phyloP scores from a whole-genome alignment of 2,797 vertebrate genomes.

The Echiichthys vipera region DNA sequence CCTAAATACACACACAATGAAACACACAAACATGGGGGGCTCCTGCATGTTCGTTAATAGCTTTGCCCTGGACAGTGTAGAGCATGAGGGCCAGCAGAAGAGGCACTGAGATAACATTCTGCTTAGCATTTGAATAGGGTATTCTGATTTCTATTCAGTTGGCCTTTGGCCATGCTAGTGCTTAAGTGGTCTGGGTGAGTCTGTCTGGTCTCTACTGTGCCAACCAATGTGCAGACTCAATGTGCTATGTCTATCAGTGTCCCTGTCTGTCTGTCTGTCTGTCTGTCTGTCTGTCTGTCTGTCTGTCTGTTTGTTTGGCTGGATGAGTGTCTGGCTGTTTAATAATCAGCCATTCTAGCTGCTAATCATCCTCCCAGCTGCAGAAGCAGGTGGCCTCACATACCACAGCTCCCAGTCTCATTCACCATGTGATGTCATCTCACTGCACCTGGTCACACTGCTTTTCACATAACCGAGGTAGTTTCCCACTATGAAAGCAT shows the following conservation, averaged over 20 bases:
- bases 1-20: slow-evolving; percentile 34
- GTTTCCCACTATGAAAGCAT: slow-evolving; percentile 32
- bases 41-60: slow-evolving; percentile 74
- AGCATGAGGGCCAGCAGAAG: slow-evolving; percentile 75
- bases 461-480: slow-evolving; percentile 42
- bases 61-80: slow-evolving; percentile 82
- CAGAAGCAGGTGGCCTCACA: slow-evolving; percentile 79
- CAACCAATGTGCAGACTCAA: slow-evolving; percentile 69
- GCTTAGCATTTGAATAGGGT: slow-evolving; percentile 85
- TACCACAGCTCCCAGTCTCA: slow-evolving; percentile 69
- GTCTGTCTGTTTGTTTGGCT: slow-evolving; percentile 66
- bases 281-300: slow-evolving; percentile 64
- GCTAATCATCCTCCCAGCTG: slow-evolving; percentile 78
- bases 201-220: slow-evolving; percentile 62
- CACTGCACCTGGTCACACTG: slow-evolving; percentile 67
- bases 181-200: slow-evolving; percentile 74
- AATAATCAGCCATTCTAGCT: slow-evolving; percentile 72
- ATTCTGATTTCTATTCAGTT: slow-evolving; percentile 79
- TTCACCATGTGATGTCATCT: slow-evolving; percentile 76
- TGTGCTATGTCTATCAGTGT: slow-evolving; percentile 71
- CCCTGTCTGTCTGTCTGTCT: slow-evolving; percentile 57
- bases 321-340: slow-evolving; percentile 61
- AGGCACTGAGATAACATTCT: slow-evolving; percentile 82
- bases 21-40: slow-evolving; percentile 45
- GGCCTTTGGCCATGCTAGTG: slow-evolving; percentile 80